Evolutionary conservation across 35 echinoderm and acorn worm genomes (phyloP).

Genomic region (Eucidaris tribuloides): DNA sequence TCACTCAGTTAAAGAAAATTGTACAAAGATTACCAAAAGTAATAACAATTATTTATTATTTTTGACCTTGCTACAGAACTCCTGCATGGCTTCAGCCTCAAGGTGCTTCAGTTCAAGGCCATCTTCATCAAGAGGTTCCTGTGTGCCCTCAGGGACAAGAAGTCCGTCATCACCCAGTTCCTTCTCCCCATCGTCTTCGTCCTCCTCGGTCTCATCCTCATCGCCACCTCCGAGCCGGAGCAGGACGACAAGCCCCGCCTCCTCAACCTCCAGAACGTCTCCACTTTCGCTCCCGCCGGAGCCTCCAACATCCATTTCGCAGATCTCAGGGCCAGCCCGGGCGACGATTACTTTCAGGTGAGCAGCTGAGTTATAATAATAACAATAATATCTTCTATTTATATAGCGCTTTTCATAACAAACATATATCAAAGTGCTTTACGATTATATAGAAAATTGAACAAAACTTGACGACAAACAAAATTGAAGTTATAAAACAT

Average conservation of each 20-base stretch:
- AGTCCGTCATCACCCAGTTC: conserved; percentile 76
- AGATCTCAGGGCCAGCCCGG: conserved; percentile 38
- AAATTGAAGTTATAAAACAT: no score
- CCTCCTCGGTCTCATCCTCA: conserved; percentile 58
- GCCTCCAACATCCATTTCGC: conserved; percentile 50
- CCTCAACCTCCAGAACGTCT: conserved; percentile 66
- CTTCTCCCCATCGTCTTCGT: conserved; percentile 85
- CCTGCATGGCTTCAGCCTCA: conserved; percentile 49
- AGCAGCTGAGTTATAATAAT: no score
- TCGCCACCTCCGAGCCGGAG: conserved; percentile 29
- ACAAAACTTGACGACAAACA: no score
- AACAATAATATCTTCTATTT: no score
- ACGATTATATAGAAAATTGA: no score
- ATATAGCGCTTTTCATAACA: no score
- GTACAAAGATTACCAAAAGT: no score
- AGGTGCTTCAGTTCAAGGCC: conserved; percentile 83
- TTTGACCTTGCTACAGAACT: conserved; percentile 49
- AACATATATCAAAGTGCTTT: no score
- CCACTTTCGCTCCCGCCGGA: conserved; percentile 7
- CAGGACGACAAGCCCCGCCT: conserved; percentile 53
- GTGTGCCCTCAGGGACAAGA: conserved; percentile 71
- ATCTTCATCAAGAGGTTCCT: conserved; percentile 87
- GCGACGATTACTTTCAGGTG: conserved; percentile 55
- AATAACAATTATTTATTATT: no score
- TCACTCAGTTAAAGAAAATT: conserved; percentile 89